Conservation (phyloP, 2,797 vertebrate genomes). For the Pipistrellus pygmaeus region DNA sequence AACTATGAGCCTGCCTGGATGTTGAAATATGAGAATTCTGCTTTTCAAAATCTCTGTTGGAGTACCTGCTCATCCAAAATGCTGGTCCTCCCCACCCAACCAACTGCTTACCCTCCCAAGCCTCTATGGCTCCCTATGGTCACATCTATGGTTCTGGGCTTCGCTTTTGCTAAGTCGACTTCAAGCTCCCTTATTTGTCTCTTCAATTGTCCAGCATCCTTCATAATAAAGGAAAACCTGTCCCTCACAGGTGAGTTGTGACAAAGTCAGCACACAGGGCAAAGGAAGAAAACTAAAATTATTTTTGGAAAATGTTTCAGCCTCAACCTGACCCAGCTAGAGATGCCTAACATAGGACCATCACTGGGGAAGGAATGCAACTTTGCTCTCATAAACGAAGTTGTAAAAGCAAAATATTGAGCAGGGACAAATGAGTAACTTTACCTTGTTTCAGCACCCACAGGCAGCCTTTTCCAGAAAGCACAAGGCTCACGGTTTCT, state of each 20-base stretch:
- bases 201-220: not conserved
- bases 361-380: not conserved
- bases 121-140: not conserved
- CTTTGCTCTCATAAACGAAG: not conserved
- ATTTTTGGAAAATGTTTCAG: conserved; percentile 38
- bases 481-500: not conserved
- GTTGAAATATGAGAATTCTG: not conserved
- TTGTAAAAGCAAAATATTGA: not conserved
- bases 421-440: not conserved
- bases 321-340: conserved; percentile 18
- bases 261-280: not conserved
- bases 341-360: not conserved
- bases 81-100: not conserved
- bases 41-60: not conserved
- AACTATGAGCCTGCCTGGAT: not conserved
- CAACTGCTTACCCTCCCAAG: not conserved
- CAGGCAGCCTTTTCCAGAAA: not conserved
- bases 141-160: not conserved
- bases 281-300: not conserved
- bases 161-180: not conserved
- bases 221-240: conserved; percentile 49
- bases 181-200: conserved; percentile 28
- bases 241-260: not conserved
- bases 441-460: not conserved
- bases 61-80: not conserved